Percentiles rank a stretch among this genome's conserved stretches.
Evolutionary conservation across 2,113 vertebrate genomes (phyloP).

Genomic region (Pseudorectes ferrugineus): DNA sequence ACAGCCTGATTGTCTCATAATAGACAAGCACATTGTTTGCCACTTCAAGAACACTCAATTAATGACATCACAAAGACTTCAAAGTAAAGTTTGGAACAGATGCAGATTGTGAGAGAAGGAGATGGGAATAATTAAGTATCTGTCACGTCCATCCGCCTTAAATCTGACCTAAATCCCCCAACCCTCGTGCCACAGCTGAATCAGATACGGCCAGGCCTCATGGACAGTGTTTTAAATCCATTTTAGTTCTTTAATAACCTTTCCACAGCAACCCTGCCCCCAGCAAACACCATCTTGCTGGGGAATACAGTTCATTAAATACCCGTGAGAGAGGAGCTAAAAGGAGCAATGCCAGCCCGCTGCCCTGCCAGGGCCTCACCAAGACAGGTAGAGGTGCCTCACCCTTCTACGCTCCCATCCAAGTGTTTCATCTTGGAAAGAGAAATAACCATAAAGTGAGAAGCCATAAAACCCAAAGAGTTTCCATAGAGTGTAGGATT

Average conservation of each 20-base stretch:
- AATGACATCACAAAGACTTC: neutral
- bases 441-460: neutral
- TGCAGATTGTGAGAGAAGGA: neutral
- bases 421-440: neutral
- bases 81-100: neutral
- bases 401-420: neutral
- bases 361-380: neutral
- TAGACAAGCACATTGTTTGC: accelerated
- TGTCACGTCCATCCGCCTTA: accelerated
- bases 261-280: neutral
- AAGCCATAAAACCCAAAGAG: neutral
- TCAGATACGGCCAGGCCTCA: neutral
- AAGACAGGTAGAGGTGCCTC: neutral
- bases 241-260: accelerated
- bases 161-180: neutral
- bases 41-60: neutral
- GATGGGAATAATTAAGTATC: neutral
- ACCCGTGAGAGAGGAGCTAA: accelerated
- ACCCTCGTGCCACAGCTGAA: neutral
- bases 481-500: neutral
- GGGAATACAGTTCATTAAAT: neutral
- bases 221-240: accelerated
- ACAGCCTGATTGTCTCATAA: accelerated
- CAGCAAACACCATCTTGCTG: neutral
- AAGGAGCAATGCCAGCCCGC: neutral